phyloP scores from a whole-genome alignment of 1,140 invertebrate genomes.

The Drosophila ercepeae region DNA sequence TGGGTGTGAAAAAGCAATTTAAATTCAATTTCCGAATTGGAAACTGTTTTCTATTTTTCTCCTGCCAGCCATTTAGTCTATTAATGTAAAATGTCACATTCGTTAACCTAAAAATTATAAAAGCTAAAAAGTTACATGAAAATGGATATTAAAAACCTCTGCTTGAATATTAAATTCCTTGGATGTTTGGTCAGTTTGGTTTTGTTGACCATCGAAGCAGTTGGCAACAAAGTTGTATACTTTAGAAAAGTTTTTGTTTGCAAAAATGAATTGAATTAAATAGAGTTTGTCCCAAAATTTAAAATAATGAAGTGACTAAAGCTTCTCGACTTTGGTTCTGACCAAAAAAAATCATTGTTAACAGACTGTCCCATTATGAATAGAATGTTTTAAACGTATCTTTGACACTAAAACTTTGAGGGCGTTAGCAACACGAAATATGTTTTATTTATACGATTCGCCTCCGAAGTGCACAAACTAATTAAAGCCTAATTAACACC shows the following conservation, averaged over 20 bases:
- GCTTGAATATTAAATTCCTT: not conserved
- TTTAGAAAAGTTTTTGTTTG: not conserved
- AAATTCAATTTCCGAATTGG: not conserved
- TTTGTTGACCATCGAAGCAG: not conserved
- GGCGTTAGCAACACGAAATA: constrained; percentile 24
- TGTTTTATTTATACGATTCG: constrained; percentile 44
- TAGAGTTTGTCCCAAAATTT: not conserved
- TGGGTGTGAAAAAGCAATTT: constrained; percentile 49
- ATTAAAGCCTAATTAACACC: constrained; percentile 61
- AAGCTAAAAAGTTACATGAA: no score
- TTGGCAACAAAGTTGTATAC: not conserved
- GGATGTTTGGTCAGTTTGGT: not conserved
- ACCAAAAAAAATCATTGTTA: no score
- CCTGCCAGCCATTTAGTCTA: not conserved
- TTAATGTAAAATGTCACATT: not conserved
- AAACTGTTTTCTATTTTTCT: not conserved
- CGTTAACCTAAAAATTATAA: no score
- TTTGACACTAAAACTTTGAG: not conserved
- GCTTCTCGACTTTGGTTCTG: no score
- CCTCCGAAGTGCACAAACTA: constrained; percentile 58
- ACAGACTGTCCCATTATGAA: constrained; percentile 10
- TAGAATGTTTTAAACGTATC: not conserved
- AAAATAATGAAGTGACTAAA: no score
- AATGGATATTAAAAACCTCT: no score
- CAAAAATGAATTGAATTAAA: not conserved